Conservation (phyloP, 2,113 vertebrate genomes). For the Hemichromis elongatus region DNA sequence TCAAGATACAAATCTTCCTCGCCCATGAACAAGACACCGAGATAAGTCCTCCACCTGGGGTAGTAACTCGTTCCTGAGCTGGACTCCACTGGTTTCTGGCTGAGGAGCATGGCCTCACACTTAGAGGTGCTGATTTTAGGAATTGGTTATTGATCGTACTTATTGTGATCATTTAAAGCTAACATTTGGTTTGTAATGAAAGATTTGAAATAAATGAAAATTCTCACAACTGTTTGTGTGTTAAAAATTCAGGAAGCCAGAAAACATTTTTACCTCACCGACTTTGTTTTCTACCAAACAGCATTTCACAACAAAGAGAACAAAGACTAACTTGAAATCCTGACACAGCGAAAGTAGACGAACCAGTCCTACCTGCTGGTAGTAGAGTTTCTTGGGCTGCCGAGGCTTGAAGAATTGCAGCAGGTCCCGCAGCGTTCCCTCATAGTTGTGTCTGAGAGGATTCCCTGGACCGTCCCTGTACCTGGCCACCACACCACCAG, state of each 20-base stretch:
- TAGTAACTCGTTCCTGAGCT: not conserved
- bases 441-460: constrained; percentile 99
- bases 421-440: constrained; percentile 97
- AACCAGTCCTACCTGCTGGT: constrained; percentile 85
- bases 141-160: not conserved
- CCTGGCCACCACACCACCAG: constrained; percentile 77
- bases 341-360: not conserved
- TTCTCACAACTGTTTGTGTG: not conserved
- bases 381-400: constrained; percentile 99
- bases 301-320: not conserved
- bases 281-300: not conserved
- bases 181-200: not conserved
- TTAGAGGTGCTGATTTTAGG: not conserved
- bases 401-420: constrained; percentile 99
- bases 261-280: not conserved
- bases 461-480: constrained; percentile 99
- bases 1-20: not conserved
- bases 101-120: too few relatives aligned
- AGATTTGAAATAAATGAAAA: not conserved
- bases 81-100: too few relatives aligned
- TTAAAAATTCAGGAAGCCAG: not conserved
- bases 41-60: not conserved
- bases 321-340: not conserved
- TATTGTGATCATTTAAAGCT: not conserved
- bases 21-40: not conserved